Base-by-base conservation (phyloP, 2,888 invertebrate genomes). In the Andrena minutula region DNA sequence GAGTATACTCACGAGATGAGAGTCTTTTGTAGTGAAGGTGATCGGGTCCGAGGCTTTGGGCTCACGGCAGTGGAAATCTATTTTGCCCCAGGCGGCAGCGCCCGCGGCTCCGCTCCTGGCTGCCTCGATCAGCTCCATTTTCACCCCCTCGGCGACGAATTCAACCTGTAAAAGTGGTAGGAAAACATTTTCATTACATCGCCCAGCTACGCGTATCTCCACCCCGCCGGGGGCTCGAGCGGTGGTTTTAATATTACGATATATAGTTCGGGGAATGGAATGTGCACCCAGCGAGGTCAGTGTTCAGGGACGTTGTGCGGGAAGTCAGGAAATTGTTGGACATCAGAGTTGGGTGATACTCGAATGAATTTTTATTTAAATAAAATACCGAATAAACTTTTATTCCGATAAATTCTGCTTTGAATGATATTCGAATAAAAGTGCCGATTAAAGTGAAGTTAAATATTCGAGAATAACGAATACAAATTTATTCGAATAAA, bases 1-100 rank as follows among this genome's bases (percentile, higher is more conserved):
- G 51, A 35, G 75, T 80, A 87, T 91, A 95, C 96, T 96, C 94
- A 98, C 98, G 96, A 98, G 95, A 95, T 98, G 98, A 8, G 99
- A 98, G 91, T 98, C 98, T 85, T 97, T 96, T 1, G 98, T 98
- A 82, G 98, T 97, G 94, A 99, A 98, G 1, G 98, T 98, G 87
- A 99, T 97, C 0, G 99, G 98, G 94, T 98, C 98, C 74, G 97
- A 97, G 26, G 97, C 96, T 92, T 97, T 97, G 0, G 97, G 97
- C 73, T 97, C 97, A 12, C 97, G 97, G 93, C 98, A 98, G 92
- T 97, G 96, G 94, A 97, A 98, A 93, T 98, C 97, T 85, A 99
- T 95, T 75, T 97, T 96, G 1, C 99, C 99, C 93, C 92, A 94
- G 72, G 92, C 92, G 4, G 92, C 91, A 32, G 93, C 92, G 41